These are phyloP conservation scores for Leptinotarsa texana DNA, from an alignment of 1,140 invertebrate genomes.

Conservation along the genomic window DNA sequence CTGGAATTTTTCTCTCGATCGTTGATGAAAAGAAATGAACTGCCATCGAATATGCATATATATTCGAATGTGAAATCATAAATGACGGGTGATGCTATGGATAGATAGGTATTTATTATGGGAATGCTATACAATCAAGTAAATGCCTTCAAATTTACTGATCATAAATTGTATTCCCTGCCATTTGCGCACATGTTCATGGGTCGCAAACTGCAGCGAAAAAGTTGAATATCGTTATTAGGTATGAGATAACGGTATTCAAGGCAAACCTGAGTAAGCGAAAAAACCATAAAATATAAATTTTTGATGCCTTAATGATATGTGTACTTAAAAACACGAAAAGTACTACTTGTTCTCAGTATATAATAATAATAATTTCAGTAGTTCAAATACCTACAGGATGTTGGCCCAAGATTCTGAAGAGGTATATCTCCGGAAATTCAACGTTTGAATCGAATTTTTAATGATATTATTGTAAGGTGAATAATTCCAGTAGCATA, in stretches of 20 bases:
- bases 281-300: neutral
- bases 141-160: conserved; percentile 6
- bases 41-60: neutral
- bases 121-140: neutral
- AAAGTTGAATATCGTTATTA: neutral
- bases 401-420: neutral
- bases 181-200: neutral
- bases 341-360: neutral
- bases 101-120: neutral
- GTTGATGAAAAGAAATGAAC: too few relatives aligned
- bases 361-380: neutral
- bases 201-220: neutral
- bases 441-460: neutral
- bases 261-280: neutral
- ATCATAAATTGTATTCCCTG: neutral
- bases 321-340: neutral
- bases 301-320: neutral
- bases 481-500: neutral
- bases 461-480: neutral
- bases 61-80: neutral
- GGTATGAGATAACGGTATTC: neutral
- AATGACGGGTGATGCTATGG: neutral
- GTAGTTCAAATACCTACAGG: neutral
- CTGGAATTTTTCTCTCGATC: too few relatives aligned
- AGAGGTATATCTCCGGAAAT: neutral